phyloP scores from a whole-genome alignment of 2,113 vertebrate genomes.

The Lethenteron camtschaticum region DNA sequence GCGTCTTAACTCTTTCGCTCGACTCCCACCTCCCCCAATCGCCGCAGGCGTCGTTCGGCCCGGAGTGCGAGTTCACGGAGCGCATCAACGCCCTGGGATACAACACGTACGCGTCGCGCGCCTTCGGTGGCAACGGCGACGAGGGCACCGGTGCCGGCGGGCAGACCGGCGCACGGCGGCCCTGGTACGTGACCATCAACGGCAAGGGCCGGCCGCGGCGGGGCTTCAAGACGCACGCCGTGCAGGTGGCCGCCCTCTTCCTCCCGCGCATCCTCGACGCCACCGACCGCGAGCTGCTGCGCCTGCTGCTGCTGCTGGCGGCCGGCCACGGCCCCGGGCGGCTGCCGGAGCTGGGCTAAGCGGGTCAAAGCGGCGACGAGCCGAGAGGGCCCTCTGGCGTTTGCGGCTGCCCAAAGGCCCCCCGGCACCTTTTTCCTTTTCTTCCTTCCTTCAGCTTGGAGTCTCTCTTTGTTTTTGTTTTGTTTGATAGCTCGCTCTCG shows the following conservation, averaged over 20 bases:
- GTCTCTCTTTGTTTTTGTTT: no score
- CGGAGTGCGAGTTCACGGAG: constrained; percentile 84
- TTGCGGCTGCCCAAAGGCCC: no score
- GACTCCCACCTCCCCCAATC: no score
- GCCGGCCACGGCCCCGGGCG: no score
- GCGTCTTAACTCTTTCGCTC: no score
- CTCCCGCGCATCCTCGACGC: constrained; percentile 65
- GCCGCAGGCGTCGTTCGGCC: constrained; percentile 49
- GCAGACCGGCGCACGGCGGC: constrained; percentile 40
- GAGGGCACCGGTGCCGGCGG: constrained; percentile 17
- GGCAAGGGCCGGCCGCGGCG: constrained; percentile 79
- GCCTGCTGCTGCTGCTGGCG: background rate
- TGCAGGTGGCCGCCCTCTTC: constrained; percentile 88
- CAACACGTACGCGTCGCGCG: constrained; percentile 69
- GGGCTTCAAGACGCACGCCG: constrained; percentile 70
- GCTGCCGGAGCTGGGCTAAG: no score
- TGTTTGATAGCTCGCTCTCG: no score
- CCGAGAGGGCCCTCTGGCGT: no score
- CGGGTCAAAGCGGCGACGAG: no score
- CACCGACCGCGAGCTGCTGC: constrained; percentile 66
- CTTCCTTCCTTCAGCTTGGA: no score
- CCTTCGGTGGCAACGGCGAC: constrained; percentile 37
- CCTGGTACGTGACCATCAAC: constrained; percentile 83
- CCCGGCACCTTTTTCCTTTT: no score
- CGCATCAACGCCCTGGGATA: constrained; percentile 81